Evolutionary conservation across 2,113 vertebrate genomes (phyloP), one percentile per base, ranked within the genome.

Genomic region (Sebastes fasciatus): DNA sequence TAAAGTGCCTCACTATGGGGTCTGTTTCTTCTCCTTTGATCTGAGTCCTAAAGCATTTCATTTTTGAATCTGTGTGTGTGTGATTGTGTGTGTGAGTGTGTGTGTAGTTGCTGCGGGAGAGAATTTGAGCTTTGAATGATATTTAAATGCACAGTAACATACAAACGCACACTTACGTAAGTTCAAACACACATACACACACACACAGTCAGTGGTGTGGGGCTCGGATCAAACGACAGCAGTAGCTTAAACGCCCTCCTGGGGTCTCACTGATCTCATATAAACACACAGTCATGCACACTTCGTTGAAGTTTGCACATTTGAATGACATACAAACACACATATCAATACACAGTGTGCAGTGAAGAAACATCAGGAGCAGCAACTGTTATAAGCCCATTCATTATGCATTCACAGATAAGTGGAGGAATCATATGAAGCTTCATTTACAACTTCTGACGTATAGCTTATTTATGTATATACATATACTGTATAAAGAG

Each of bases 11-110:
- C 12, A 79, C n/a, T 81, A 79, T 72, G 63, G 13, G n/a, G 21
- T 91, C 68, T 72, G 84, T 55, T 77, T 83, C 42, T 74, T 79
- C 51, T 65, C 34, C 72, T 87, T 89, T 83, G 82, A 88, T 83
- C 76, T 64, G 66, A 72, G 55, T 68, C 71, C 70, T 75, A 26
- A 68, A 79, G 66, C 74, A 76, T 71, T 77, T 77, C 16, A 81
- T 86, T 72, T 77, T 54, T 78, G n/a, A 64, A 10, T 76, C 1
- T 65, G 13, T 64, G 81, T 57, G 48, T 66, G 71, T 57, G 62
- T 40, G n/a, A 55, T 61, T 61, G 46, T 71, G 64, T 57, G 42
- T 21, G n/a, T 13, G 2, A 4, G 26, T 48, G 52, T 34, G n/a
- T 48, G 57, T 65, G 58, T 69, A 49, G 62, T 19, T 34, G 19